Evolutionary conservation across 2,888 invertebrate species (phyloP), one percentile per base, ranked within the genome.

Genomic region (Serrognathus titanus): DNA sequence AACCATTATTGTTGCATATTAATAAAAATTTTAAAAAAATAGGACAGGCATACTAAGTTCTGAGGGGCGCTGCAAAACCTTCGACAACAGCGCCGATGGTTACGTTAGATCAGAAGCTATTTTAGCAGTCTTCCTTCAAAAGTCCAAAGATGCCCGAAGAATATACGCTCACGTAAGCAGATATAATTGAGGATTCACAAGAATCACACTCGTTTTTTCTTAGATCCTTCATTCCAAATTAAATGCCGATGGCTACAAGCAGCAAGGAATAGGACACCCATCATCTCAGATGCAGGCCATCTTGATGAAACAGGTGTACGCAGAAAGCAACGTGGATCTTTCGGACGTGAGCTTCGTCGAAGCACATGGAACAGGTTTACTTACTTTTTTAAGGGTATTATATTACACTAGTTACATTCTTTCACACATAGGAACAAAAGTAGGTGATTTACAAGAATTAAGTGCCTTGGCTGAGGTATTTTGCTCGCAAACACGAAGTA

Each of bases 381-480:
- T n/a, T n/a, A n/a, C n/a, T n/a, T n/a, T n/a, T n/a, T n/a, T n/a
- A n/a, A n/a, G n/a, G n/a, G n/a, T n/a, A n/a, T n/a, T n/a, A n/a
- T n/a, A n/a, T n/a, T n/a, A n/a, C n/a, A n/a, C n/a, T n/a, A n/a
- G n/a, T n/a, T n/a, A n/a, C n/a, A n/a, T n/a, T n/a, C n/a, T n/a
- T n/a, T n/a, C n/a, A n/a, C n/a, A n/a, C n/a, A n/a, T n/a, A 55
- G 55, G 55, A 9, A 91, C 90, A 0, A 81, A 80, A 61, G 89
- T 91, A 2, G 95, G 97, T 12, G 97, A 97, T 78, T 95, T 96
- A 0, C 93, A 95, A 73, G 97, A 97, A 77, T 80, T 94, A 53
- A 81, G 86, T 64, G 90, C 93, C 0, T 85, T 97, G 48, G 89
- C 91, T 47, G 87, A 87, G 65, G 83, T 90, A 36, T 86, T 94